Conservation (phyloP, 2,113 vertebrate species). For the Axis porcinus region DNA sequence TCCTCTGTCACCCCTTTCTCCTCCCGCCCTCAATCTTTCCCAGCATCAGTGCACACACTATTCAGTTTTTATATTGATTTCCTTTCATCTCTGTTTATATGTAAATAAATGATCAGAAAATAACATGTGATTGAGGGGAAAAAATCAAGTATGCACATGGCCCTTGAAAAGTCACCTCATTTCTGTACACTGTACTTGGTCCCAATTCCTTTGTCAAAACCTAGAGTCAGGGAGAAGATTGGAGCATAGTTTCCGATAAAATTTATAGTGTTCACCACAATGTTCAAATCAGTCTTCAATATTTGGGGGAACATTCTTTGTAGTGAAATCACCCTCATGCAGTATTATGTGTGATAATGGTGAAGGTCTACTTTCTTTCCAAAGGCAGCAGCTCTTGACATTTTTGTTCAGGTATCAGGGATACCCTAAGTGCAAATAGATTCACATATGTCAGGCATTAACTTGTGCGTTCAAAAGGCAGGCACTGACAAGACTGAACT, state of each 20-base stretch:
- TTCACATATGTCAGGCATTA: conserved; percentile 50
- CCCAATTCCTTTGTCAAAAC: neutral
- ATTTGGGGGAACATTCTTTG: neutral
- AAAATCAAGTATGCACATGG: neutral
- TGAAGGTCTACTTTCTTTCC: neutral
- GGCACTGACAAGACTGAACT: neutral
- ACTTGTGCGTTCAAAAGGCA: neutral
- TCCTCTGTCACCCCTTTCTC: neutral
- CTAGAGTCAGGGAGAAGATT: neutral
- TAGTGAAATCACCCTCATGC: neutral
- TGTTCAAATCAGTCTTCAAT: neutral
- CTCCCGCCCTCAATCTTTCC: neutral
- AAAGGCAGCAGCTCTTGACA: neutral
- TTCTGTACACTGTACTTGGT: neutral
- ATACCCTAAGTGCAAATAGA: neutral
- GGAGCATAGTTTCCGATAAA: neutral
- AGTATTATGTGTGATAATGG: neutral
- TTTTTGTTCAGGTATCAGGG: neutral
- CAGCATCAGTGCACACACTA: neutral
- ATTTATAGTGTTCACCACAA: neutral
- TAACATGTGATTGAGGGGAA: neutral
- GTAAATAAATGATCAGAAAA: neutral
- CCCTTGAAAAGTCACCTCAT: neutral
- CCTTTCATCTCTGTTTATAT: neutral
- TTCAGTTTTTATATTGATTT: neutral